Conservation (phyloP, 2,888 invertebrate species). For the Punctoribates punctum region DNA sequence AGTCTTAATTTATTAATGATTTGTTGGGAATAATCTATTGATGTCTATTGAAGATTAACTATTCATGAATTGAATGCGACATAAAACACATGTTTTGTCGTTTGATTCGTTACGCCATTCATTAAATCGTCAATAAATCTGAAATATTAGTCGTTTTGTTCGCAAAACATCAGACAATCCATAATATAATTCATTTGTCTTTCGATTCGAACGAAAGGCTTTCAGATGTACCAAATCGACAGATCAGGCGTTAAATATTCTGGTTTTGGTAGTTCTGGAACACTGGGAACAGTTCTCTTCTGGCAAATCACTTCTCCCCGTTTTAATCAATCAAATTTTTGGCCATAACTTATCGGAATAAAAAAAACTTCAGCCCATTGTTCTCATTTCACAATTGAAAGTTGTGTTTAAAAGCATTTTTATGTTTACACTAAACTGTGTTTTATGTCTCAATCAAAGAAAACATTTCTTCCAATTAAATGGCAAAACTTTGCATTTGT, state of each 20-base stretch:
- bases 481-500: too few species aligned
- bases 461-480: neutral
- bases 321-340: neutral
- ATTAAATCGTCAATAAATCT: neutral
- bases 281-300: neutral
- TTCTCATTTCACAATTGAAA: neutral
- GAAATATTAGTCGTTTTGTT: neutral
- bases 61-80: too few species aligned
- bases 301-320: neutral
- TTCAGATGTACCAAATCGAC: neutral
- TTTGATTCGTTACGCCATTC: slow-evolving; percentile 3
- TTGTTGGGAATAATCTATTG: too few species aligned
- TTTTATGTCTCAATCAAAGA: neutral
- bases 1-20: too few species aligned
- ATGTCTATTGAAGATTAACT: too few species aligned
- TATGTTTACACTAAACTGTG: neutral
- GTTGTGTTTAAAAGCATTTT: neutral
- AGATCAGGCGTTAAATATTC: neutral
- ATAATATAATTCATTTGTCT: slow-evolving; percentile 1
- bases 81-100: too few species aligned
- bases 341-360: neutral
- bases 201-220: neutral
- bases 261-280: neutral
- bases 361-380: neutral
- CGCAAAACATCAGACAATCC: neutral